Conservation (phyloP, 1,140 invertebrate genomes). For the Calephelis virginiensis region DNA sequence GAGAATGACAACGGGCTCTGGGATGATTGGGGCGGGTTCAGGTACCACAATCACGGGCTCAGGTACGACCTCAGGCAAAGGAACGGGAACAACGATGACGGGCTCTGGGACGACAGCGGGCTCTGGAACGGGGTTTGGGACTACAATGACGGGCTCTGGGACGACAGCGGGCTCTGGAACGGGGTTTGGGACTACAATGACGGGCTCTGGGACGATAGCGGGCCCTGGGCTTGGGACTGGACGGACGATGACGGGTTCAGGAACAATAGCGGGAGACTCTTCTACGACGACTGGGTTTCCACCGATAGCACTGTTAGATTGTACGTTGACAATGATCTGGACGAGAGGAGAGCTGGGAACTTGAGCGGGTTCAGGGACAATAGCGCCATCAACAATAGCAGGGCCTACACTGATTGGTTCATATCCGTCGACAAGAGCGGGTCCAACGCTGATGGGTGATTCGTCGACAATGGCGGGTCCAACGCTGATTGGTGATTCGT, state of each 20-base stretch:
- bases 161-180: no score
- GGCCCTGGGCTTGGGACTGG: constrained; percentile 17
- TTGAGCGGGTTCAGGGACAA: constrained; percentile 26
- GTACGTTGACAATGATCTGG: constrained; percentile 40
- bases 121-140: constrained; percentile 1
- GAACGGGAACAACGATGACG: constrained; percentile 26
- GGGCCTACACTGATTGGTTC: no score
- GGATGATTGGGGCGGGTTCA: constrained; percentile 22
- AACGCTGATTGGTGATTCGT: constrained; percentile 20
- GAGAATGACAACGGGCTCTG: constrained; percentile 24
- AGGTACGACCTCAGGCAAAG: constrained; percentile 18
- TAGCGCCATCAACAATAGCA: constrained; percentile 31
- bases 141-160: constrained; percentile 28
- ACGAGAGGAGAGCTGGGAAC: constrained; percentile 41
- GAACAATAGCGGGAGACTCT: not conserved
- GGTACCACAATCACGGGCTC: constrained; percentile 28
- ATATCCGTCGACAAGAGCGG: no score
- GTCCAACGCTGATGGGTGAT: constrained; percentile 27
- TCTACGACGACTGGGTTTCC: constrained; percentile 20
- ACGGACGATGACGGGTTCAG: constrained; percentile 20
- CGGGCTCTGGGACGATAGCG: no score
- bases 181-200: no score
- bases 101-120: constrained; percentile 23
- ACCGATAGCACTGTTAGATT: constrained; percentile 12
- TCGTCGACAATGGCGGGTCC: no score